Base-by-base conservation (phyloP, 2,888 invertebrate genomes). In the Scaptomyza polygonia region DNA sequence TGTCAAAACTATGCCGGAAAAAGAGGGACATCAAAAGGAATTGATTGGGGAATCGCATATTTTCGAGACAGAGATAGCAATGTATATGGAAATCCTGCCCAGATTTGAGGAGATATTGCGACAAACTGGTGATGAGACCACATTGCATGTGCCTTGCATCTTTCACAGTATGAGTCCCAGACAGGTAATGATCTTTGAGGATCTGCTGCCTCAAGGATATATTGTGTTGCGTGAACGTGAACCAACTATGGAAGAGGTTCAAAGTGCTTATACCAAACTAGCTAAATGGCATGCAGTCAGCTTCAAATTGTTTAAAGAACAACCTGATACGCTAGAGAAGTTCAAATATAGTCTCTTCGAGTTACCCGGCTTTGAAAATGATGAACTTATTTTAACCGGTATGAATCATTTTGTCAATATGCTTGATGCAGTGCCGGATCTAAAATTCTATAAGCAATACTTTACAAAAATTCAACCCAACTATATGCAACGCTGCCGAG, bases 1-100 rank as follows among this genome's bases (percentile, higher is more conserved):
- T 21, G 72, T 90, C 1, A 90, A 90, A 55, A 84, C 86, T 0
- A 86, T 89, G 86, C 89, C 90, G 0, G 77, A 81, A 11, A 9
- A 11, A 14, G 81, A 88, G 5, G 79, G 88, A 2, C 21, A 55
- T 0, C 89, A 89, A 61, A 85, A 67, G 44, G 84, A 88, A 0
- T 27, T 88, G 32, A 16, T 90, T 8, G 62, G 30, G 0, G 73
- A 80, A 1, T 59, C 76, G 0, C 51, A 54, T n/a, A 62, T 89
- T 14, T 90, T 90, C 25, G 58, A 72, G 64, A 86, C 81, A 0
- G 90, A 90, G 75, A 82, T 86, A 14, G 67, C 64, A 2, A 88
- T 90, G 87, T 90, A 88, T 48, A 69, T 79, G 1, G 64, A 88
- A 54, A 74, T 86, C 0, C 61, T 90, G 29, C 89, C 89, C 1